phyloP scores from a whole-genome alignment of 2,888 invertebrate species.

The Drosophila formosana region DNA sequence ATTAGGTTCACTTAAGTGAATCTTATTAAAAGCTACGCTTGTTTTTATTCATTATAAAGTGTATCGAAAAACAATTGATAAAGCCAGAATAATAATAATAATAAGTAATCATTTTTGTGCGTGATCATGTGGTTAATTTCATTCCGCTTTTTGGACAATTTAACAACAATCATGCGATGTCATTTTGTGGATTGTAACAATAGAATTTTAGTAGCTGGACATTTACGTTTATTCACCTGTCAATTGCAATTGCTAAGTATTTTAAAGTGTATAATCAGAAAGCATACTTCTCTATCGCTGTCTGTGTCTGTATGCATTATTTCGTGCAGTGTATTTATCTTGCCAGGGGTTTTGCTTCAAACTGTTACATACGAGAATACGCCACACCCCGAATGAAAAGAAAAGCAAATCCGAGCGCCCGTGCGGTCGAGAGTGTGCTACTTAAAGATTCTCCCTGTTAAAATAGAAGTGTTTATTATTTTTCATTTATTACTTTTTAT shows the following conservation, averaged over 20 bases:
- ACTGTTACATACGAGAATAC: background rate
- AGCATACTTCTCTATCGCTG: background rate
- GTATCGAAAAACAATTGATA: slow-evolving; percentile 7
- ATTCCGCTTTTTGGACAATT: slow-evolving; percentile 49
- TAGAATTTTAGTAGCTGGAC: slow-evolving; percentile 26
- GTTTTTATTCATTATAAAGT: background rate
- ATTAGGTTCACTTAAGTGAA: background rate
- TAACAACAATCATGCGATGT: slow-evolving; percentile 50
- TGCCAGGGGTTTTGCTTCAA: background rate
- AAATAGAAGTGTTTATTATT: too few relatives aligned
- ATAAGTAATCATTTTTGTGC: slow-evolving; percentile 16
- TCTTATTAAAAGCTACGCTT: background rate
- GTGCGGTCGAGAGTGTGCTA: too few relatives aligned
- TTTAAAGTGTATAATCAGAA: slow-evolving; percentile 10
- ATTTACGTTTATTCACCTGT: slow-evolving; percentile 37
- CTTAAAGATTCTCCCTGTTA: too few relatives aligned
- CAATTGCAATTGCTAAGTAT: slow-evolving; percentile 43
- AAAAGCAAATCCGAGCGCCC: background rate
- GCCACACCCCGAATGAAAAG: background rate
- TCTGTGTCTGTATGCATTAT: background rate
- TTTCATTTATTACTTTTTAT: too few relatives aligned
- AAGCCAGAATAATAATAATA: slow-evolving; percentile 15
- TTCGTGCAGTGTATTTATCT: slow-evolving; percentile 8
- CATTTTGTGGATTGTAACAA: slow-evolving; percentile 45
- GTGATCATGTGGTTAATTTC: slow-evolving; percentile 55